These are phyloP conservation scores for Drosophila pseudoananassae DNA, from an alignment of 1,140 invertebrate genomes.

Conservation along the genomic window DNA sequence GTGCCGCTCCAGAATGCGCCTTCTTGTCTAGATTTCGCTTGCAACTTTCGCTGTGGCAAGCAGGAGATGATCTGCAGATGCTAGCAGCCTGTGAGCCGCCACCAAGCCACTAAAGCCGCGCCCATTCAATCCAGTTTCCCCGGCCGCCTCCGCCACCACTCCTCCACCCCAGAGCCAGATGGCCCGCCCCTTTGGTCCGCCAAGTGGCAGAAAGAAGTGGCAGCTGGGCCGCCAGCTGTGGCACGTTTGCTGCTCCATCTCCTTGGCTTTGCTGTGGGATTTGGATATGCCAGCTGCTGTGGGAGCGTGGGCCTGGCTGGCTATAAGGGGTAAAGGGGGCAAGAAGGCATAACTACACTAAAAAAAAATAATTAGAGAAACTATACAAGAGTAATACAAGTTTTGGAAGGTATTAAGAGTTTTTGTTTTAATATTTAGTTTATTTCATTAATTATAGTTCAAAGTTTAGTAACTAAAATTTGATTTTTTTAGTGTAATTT, in stretches of 20 bases:
- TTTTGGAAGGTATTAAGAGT: background rate
- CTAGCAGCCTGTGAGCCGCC: slow-evolving; percentile 3
- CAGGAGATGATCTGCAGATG: slow-evolving; percentile 64
- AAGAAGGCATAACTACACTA: slow-evolving; percentile 4
- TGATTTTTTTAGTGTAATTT: background rate
- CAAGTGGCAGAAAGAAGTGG: slow-evolving; percentile 21
- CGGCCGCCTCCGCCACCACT: background rate
- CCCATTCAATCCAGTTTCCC: slow-evolving; percentile 69
- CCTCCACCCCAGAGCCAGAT: background rate
- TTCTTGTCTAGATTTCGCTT: slow-evolving; percentile 13
- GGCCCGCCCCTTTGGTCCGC: slow-evolving; percentile 7
- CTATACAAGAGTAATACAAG: background rate
- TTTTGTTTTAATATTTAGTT: background rate
- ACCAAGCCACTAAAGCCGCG: slow-evolving; percentile 32
- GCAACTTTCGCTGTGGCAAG: slow-evolving; percentile 58
- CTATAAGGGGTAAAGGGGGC: background rate
- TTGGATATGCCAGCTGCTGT: slow-evolving; percentile 29
- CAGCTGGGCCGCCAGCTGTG: slow-evolving; percentile 54
- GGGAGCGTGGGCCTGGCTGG: slow-evolving; percentile 39
- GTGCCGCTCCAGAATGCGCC: slow-evolving; percentile 27
- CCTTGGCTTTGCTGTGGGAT: slow-evolving; percentile 3
- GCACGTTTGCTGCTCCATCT: slow-evolving; percentile 17
- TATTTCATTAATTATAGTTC: background rate
- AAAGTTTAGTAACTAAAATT: background rate
- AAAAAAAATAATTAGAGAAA: background rate